Percentiles rank a stretch among this genome's conserved stretches.
Evolutionary conservation across 2,888 invertebrate genomes (phyloP).

Genomic region (Spisula solida): DNA sequence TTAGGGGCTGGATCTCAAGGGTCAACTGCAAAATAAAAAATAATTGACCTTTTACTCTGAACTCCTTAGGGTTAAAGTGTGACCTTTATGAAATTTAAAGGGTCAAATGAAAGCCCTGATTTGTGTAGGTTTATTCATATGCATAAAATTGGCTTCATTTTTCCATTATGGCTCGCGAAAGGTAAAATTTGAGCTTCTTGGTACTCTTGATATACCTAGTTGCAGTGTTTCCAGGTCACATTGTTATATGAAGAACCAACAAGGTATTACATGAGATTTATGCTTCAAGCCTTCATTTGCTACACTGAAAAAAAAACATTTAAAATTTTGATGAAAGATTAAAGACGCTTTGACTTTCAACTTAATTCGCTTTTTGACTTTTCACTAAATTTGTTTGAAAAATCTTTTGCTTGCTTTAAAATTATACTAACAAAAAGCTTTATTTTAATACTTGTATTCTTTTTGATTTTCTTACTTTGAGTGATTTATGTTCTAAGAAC

Average conservation of each 20-base stretch:
- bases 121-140: too few relatives aligned
- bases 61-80: too few relatives aligned
- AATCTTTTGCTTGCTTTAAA: not conserved
- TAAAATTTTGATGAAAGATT: not conserved
- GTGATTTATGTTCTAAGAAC: not conserved
- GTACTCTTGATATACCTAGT: too few relatives aligned
- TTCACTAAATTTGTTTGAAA: not conserved
- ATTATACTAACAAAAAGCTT: not conserved
- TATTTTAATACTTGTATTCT: not conserved
- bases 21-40: too few relatives aligned
- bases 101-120: too few relatives aligned
- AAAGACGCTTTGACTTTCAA: conserved; percentile 10
- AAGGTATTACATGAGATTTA: not conserved
- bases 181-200: too few relatives aligned
- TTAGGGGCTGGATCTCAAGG: too few relatives aligned
- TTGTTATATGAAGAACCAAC: not conserved
- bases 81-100: too few relatives aligned
- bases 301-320: not conserved
- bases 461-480: not conserved
- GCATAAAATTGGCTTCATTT: too few relatives aligned
- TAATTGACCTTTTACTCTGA: too few relatives aligned
- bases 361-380: conserved; percentile 8
- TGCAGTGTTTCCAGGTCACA: not conserved
- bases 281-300: not conserved
- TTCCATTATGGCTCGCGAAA: too few relatives aligned